Percentiles rank a stretch among this genome's conserved stretches.
Evolutionary conservation across 1,140 invertebrate genomes (phyloP).

Genomic region (Tetragonula clypearis): DNA sequence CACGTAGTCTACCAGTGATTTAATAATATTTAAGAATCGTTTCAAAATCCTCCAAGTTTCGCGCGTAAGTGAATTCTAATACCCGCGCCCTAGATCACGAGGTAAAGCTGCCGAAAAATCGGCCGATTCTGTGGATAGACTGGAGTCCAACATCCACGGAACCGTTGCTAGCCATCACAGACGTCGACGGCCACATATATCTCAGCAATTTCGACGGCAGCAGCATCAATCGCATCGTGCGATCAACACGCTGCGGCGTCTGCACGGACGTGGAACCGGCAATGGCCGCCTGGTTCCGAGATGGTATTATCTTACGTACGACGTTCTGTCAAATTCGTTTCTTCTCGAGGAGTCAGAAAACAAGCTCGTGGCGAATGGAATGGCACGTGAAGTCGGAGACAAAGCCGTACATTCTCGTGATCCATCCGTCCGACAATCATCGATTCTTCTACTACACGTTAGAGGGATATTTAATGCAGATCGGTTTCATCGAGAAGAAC

Average conservation of each 20-base stretch:
- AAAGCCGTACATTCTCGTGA: constrained; percentile 62
- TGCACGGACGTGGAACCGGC: constrained; percentile 65
- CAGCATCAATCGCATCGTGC: constrained; percentile 63
- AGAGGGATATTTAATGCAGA: constrained; percentile 72
- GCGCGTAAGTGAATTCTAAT: not conserved
- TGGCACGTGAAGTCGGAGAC: constrained; percentile 65
- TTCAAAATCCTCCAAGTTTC: too few relatives aligned
- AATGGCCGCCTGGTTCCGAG: constrained; percentile 69
- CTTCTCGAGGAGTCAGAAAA: constrained; percentile 52
- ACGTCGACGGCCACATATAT: constrained; percentile 70
- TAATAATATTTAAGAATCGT: not conserved
- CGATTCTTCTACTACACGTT: constrained; percentile 71
- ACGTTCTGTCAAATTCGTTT: constrained; percentile 75
- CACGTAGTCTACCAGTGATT: not conserved
- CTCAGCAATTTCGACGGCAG: constrained; percentile 68
- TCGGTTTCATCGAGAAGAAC: constrained; percentile 46
- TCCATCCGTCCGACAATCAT: constrained; percentile 60
- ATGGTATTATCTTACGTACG: constrained; percentile 73
- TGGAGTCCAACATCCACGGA: constrained; percentile 66
- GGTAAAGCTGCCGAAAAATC: constrained; percentile 62
- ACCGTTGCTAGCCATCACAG: constrained; percentile 70
- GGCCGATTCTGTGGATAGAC: constrained; percentile 56
- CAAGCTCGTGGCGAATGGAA: constrained; percentile 59
- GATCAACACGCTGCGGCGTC: constrained; percentile 64
- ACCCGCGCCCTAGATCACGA: constrained; percentile 34